Evolutionary conservation across 2,888 invertebrate genomes (phyloP).

Genomic region (Drosophila putrida): DNA sequence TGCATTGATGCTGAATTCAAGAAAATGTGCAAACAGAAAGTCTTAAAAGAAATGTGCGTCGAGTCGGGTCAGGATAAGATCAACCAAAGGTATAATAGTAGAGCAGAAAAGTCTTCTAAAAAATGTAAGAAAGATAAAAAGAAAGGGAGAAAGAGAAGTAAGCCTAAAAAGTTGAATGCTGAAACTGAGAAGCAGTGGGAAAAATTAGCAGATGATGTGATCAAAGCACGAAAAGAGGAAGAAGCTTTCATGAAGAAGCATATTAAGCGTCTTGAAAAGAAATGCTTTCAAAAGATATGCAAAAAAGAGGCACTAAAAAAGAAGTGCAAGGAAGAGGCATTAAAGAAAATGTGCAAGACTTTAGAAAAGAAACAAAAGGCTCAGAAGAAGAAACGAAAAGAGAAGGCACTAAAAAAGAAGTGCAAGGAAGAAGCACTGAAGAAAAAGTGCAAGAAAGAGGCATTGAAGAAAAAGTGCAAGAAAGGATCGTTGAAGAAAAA

Average conservation of each 20-base stretch:
- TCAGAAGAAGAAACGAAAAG: neutral
- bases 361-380: conserved; percentile 1
- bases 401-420: neutral
- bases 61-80: conserved; percentile 15
- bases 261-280: conserved; percentile 2
- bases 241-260: conserved; percentile 5
- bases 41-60: conserved; percentile 12
- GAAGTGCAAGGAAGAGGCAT: neutral
- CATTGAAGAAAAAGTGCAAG: too few species aligned
- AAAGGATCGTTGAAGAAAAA: too few species aligned
- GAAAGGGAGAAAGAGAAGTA: neutral
- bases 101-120: neutral
- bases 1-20: conserved; percentile 11
- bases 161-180: neutral
- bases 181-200: neutral
- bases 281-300: conserved; percentile 4
- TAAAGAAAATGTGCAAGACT: conserved; percentile 5
- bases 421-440: too few species aligned
- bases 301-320: conserved; percentile 1
- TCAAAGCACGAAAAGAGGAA: neutral
- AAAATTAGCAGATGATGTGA: neutral
- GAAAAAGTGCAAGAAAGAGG: too few species aligned
- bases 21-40: conserved; percentile 11
- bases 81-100: conserved; percentile 2
- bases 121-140: neutral